Percentiles rank a stretch among this genome's conserved stretches.
phyloP scores from a whole-genome alignment of 2,797 vertebrate genomes.

The Falco berigora region DNA sequence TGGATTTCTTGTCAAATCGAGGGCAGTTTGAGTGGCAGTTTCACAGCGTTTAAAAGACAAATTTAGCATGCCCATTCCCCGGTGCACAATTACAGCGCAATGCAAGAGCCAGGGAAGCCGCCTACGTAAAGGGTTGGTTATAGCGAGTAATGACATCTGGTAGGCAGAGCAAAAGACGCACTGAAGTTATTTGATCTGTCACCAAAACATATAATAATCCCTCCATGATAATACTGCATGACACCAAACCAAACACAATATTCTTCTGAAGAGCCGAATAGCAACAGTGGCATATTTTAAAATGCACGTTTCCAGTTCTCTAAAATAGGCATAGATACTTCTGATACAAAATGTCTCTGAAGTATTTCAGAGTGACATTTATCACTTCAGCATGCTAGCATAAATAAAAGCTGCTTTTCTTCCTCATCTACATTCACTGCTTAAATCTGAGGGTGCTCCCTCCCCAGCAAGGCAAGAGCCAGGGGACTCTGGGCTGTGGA shows the following conservation, averaged over 20 bases:
- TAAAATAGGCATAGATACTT: background rate
- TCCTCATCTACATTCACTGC: background rate
- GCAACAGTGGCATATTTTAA: background rate
- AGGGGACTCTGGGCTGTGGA: background rate
- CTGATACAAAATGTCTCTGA: background rate
- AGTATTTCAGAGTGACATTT: background rate
- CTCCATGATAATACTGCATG: background rate
- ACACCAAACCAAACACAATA: conserved; percentile 1
- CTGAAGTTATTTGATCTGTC: conserved; percentile 7
- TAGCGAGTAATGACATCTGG: background rate
- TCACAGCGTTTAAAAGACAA: background rate
- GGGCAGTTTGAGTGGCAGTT: background rate
- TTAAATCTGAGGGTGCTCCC: background rate
- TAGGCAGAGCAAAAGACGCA: background rate
- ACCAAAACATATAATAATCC: conserved; percentile 3
- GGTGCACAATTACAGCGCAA: background rate
- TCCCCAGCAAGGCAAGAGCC: background rate
- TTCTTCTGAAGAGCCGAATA: background rate
- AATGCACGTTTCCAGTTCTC: background rate
- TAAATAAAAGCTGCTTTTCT: background rate
- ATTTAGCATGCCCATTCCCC: background rate
- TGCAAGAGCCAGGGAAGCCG: background rate
- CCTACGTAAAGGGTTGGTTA: background rate
- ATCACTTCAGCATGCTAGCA: background rate
- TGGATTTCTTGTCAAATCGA: background rate